phyloP scores from a whole-genome alignment of 2,888 invertebrate genomes.

The Pheosia tremula region DNA sequence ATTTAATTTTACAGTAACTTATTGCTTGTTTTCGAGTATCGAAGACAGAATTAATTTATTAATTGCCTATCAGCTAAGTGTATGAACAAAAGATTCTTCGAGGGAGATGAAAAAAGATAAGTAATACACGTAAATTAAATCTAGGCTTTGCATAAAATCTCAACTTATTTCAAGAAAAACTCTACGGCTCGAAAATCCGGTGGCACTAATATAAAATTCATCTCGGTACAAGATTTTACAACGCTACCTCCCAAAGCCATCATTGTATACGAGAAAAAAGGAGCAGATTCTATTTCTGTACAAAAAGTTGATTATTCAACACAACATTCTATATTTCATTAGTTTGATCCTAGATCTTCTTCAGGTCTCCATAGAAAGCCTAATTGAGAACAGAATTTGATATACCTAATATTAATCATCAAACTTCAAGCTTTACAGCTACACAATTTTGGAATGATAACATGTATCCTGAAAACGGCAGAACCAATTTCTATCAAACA shows the following conservation, averaged over 20 bases:
- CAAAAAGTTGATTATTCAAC: background rate
- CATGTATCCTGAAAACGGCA: no score
- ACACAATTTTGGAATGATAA: no score
- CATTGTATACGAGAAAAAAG: conserved; percentile 1
- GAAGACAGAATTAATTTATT: no score
- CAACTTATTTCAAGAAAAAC: conserved; percentile 18
- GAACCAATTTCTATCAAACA: no score
- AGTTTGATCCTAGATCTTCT: no score
- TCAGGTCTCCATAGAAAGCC: no score
- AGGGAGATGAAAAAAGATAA: background rate
- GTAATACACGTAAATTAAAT: conserved; percentile 50
- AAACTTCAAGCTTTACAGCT: no score
- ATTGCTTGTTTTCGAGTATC: background rate
- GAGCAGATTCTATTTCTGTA: background rate
- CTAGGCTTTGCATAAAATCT: conserved; percentile 50
- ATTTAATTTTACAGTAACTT: conserved; percentile 11
- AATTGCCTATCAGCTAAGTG: background rate
- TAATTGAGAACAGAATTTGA: no score
- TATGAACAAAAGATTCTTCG: background rate
- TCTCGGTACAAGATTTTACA: conserved; percentile 15
- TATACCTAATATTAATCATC: no score
- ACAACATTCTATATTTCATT: background rate
- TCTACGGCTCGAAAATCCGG: conserved; percentile 3
- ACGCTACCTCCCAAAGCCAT: conserved; percentile 4
- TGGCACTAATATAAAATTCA: conserved; percentile 6